phyloP scores from a whole-genome alignment of 92 coral and sea anemone genomes.

The Porites lobata region DNA sequence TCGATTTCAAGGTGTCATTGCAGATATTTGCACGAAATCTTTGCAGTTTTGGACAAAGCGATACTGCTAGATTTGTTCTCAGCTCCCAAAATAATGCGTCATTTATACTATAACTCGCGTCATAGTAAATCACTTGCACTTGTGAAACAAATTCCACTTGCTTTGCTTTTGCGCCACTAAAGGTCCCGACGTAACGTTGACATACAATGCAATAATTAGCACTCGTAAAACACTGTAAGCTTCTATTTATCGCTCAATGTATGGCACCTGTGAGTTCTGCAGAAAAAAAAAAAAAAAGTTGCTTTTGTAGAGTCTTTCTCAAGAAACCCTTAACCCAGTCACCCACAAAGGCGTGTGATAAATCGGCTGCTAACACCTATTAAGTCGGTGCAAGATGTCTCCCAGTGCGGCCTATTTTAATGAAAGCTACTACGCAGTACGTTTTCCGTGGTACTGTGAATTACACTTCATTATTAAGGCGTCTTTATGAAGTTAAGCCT shows the following conservation, averaged over 20 bases:
- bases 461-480: too few species aligned
- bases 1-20: not conserved
- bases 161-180: not conserved
- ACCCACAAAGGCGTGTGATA: too few species aligned
- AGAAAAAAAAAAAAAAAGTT: too few species aligned
- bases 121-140: too few species aligned
- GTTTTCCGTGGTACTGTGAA: too few species aligned
- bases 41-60: not conserved
- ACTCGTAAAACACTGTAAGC: not conserved
- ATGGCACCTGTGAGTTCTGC: not conserved
- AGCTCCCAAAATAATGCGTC: not conserved
- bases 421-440: too few species aligned
- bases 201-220: not conserved
- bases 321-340: too few species aligned
- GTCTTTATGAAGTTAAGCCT: too few species aligned
- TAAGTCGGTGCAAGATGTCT: too few species aligned
- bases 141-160: not conserved
- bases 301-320: too few species aligned
- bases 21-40: slow-evolving; percentile 19
- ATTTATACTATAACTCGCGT: not conserved
- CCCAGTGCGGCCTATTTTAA: too few species aligned
- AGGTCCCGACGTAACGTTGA: not conserved
- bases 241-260: not conserved
- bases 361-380: too few species aligned
- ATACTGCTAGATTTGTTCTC: not conserved